Evolutionary conservation across 2,797 vertebrate species (phyloP), one percentile per base, ranked within the genome.

Genomic region (Pachyuromys duprasi): DNA sequence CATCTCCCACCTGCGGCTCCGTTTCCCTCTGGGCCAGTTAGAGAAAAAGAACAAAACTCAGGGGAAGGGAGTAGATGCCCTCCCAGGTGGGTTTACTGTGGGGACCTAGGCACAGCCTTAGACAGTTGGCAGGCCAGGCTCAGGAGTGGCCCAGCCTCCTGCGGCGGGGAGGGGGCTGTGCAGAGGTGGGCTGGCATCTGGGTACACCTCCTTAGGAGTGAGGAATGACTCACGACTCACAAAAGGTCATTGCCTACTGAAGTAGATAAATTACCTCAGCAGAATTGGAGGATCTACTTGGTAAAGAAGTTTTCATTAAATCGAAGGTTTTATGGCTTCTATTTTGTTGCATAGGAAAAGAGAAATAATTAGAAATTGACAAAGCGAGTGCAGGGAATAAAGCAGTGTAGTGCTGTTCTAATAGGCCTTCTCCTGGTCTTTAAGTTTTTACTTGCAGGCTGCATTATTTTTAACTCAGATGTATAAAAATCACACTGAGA

Each of bases 391-490:
- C 86, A 88, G 93, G 96, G 84, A 97, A 97, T 98, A 96, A 98
- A 97, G 96, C 93, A 95, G 90, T 93, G 72, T 96, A 97, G 97
- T 97, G 92, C 97, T 97, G 96, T 97, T 97, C 95, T 97, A 97
- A 97, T 97, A 95, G 94, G 80, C 93, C 96, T 91, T 95, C 96
- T 96, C 97, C 96, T 97, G 97, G 97, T 97, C 97, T 97, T 97
- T 98, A 98, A 97, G 96, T 97, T 98, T 92, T 94, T 95, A 82
- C 96, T 98, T 81, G 83, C 93, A 95, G 94, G 97, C 90, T 57
- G 96, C 97, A 97, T 97, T 98, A 97, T 98, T 97, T 97, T 97
- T 98, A 97, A 96, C 96, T 98, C 95, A 14, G 80, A 88, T 95
- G 93, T 96, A 97, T 97, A 97, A 98, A 97, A 97, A 97, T 95